Evolutionary conservation across 2,113 vertebrate species (phyloP).

Genomic region (Triplophysa dalaica): DNA sequence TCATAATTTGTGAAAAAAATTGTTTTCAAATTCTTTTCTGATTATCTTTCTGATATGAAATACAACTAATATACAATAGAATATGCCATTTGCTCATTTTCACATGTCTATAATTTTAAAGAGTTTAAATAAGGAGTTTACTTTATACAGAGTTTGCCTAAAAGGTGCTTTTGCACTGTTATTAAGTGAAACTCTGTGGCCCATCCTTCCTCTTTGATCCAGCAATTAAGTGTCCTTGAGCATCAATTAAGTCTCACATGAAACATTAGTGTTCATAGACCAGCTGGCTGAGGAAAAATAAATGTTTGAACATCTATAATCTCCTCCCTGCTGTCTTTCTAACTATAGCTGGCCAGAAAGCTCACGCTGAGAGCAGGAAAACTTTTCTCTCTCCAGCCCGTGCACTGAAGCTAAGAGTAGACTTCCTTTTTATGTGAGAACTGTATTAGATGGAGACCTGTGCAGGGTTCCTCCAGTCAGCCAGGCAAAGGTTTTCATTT

Average conservation of each 20-base stretch:
- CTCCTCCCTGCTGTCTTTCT: conserved; percentile 21
- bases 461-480: conserved; percentile 51
- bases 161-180: conserved; percentile 9
- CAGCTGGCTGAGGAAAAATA: conserved; percentile 7
- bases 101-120: no score
- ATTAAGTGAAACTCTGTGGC: conserved; percentile 8
- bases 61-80: no score
- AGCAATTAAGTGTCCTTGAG: conserved; percentile 28
- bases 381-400: conserved; percentile 49
- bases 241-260: conserved; percentile 29
- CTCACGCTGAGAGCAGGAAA: conserved; percentile 47
- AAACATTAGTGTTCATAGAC: conserved; percentile 28
- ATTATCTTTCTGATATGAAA: no score
- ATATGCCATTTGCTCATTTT: no score
- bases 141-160: not conserved
- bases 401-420: conserved; percentile 55
- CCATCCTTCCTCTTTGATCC: conserved; percentile 9
- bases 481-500: conserved; percentile 65
- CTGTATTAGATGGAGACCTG: conserved; percentile 64
- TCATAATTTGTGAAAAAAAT: no score
- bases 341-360: conserved; percentile 33
- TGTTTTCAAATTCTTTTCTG: no score
- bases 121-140: no score
- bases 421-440: conserved; percentile 63
- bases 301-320: conserved; percentile 21